Evolutionary conservation across 2,888 invertebrate genomes (phyloP).

Genomic region (Mechanitis messenoides): DNA sequence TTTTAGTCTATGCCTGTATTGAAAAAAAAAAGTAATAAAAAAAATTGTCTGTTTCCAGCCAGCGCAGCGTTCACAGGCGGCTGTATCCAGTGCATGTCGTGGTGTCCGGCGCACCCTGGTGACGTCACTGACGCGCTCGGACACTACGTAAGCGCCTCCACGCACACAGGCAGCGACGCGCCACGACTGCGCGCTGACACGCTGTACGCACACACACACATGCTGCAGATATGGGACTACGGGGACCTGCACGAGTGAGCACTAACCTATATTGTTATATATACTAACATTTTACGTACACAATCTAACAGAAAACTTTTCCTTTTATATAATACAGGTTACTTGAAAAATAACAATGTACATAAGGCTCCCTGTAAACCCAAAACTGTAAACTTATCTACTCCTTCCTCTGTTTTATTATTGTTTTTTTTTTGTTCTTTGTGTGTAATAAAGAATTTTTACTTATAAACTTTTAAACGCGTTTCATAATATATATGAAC

Average conservation of each 20-base stretch:
- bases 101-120: constrained; percentile 54
- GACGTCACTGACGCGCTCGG: constrained; percentile 31
- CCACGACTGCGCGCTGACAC: constrained; percentile 46
- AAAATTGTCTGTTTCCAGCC: constrained; percentile 30
- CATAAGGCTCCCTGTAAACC: no score
- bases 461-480: no score
- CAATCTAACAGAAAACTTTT: no score
- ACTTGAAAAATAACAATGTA: no score
- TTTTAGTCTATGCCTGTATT: not conserved
- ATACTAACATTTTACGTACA: no score
- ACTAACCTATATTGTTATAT: not conserved
- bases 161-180: constrained; percentile 69
- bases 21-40: constrained; percentile 27
- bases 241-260: constrained; percentile 61
- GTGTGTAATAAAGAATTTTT: no score
- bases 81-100: constrained; percentile 74
- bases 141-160: constrained; percentile 78
- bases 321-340: no score
- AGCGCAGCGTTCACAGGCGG: constrained; percentile 71
- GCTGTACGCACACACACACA: constrained; percentile 29
- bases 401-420: no score
- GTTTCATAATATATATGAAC: no score
- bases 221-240: constrained; percentile 84
- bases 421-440: no score
- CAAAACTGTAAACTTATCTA: no score